These are phyloP conservation scores for Pteropus alecto DNA, from an alignment of 2,113 vertebrate genomes.

Conservation along the genomic window DNA sequence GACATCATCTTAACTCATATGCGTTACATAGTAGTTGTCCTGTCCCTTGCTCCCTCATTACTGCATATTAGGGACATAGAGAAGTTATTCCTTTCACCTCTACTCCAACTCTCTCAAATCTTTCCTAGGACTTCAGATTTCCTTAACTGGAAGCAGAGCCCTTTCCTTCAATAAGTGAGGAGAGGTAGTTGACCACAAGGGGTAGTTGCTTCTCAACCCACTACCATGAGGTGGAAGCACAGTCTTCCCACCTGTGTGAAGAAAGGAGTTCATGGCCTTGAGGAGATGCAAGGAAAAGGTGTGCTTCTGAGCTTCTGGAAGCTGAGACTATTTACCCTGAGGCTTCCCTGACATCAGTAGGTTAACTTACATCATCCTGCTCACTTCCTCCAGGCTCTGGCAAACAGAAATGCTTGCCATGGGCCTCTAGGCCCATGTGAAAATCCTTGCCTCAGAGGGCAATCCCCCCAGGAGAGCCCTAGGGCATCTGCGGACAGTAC, in stretches of 20 bases:
- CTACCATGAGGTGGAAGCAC: not conserved
- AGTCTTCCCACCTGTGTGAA: not conserved
- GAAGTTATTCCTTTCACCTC: not conserved
- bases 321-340: no score
- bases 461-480: not conserved
- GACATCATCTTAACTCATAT: not conserved
- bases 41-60: not conserved
- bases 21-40: not conserved
- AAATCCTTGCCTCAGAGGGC: not conserved
- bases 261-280: not conserved
- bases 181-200: not conserved
- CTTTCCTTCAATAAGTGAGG: not conserved
- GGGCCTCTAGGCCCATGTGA: not conserved
- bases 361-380: not conserved
- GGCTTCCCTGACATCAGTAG: not conserved
- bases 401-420: not conserved
- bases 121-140: not conserved
- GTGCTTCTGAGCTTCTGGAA: not conserved
- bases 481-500: not conserved
- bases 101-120: not conserved
- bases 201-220: not conserved
- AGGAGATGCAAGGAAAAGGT: not conserved
- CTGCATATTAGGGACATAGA: not conserved
- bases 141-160: not conserved
- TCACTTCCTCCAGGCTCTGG: not conserved